These are phyloP conservation scores for Ceraclea dissimilis DNA, from an alignment of 2,888 invertebrate species.

Conservation along the genomic window DNA sequence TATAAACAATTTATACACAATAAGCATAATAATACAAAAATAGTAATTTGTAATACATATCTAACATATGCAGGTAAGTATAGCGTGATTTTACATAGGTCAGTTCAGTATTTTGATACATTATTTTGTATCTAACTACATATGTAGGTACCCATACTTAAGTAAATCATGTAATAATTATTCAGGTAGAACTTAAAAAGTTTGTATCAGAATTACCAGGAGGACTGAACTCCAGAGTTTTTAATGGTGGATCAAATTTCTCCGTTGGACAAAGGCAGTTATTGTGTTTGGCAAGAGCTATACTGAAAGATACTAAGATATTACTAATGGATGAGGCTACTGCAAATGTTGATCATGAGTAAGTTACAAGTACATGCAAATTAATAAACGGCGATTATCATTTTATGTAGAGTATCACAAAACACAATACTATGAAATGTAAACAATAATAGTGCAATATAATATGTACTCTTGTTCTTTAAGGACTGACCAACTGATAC, in stretches of 20 bases:
- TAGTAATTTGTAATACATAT: too few relatives aligned
- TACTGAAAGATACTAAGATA: slow-evolving; percentile 60
- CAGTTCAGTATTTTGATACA: too few relatives aligned
- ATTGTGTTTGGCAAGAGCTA: slow-evolving; percentile 63
- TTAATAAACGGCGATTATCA: too few relatives aligned
- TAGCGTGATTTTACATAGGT: too few relatives aligned
- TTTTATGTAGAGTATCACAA: background rate
- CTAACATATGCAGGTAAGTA: too few relatives aligned
- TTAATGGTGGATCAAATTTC: slow-evolving; percentile 60
- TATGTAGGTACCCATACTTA: too few relatives aligned
- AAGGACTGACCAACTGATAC: slow-evolving; percentile 70
- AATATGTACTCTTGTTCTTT: slow-evolving; percentile 15
- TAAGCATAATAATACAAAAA: too few relatives aligned
- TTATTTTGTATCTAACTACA: too few relatives aligned
- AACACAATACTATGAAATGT: background rate
- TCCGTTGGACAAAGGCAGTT: slow-evolving; percentile 66
- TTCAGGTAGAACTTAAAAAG: slow-evolving; percentile 57
- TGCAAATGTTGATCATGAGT: slow-evolving; percentile 82
- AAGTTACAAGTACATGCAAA: slow-evolving; percentile 15
- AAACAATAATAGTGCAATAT: background rate
- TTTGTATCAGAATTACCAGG: slow-evolving; percentile 46
- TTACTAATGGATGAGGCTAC: slow-evolving; percentile 80
- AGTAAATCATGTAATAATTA: background rate
- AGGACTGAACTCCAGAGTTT: slow-evolving; percentile 51
- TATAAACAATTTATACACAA: too few relatives aligned